Percentiles rank a stretch among this genome's conserved stretches.
phyloP scores from a whole-genome alignment of 2,797 vertebrate genomes.

The Cercopithecus hamlyni region DNA sequence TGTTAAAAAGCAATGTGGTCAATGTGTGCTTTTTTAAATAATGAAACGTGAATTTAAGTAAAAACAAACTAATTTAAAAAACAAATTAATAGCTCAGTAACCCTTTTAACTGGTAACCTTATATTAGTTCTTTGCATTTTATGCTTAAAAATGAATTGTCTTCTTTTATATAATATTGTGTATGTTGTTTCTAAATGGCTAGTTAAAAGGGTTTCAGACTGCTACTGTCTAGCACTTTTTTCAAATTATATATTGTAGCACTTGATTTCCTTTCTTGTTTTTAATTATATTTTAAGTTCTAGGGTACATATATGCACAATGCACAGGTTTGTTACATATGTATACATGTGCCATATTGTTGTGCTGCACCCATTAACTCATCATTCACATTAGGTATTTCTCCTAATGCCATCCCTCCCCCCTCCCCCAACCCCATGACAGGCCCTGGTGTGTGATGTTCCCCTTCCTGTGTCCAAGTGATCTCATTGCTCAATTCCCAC shows the following conservation, averaged over 20 bases:
- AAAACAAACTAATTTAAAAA: background rate
- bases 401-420: no score
- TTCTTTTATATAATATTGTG: slow-evolving; percentile 7
- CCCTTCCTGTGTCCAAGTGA: no score
- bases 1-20: background rate
- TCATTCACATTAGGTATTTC: no score
- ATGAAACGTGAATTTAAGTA: background rate
- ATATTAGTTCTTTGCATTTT: background rate
- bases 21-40: background rate
- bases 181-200: slow-evolving; percentile 22
- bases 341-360: no score
- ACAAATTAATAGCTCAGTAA: background rate
- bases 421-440: no score
- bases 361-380: no score
- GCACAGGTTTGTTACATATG: no score
- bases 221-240: background rate
- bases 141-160: background rate
- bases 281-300: no score
- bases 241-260: background rate
- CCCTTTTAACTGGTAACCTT: background rate
- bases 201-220: background rate
- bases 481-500: no score
- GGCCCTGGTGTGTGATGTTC: no score
- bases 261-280: background rate
- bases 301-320: no score